Evolutionary conservation across 2,113 vertebrate species (phyloP).

Genomic region (Gymnorhina tibicen): DNA sequence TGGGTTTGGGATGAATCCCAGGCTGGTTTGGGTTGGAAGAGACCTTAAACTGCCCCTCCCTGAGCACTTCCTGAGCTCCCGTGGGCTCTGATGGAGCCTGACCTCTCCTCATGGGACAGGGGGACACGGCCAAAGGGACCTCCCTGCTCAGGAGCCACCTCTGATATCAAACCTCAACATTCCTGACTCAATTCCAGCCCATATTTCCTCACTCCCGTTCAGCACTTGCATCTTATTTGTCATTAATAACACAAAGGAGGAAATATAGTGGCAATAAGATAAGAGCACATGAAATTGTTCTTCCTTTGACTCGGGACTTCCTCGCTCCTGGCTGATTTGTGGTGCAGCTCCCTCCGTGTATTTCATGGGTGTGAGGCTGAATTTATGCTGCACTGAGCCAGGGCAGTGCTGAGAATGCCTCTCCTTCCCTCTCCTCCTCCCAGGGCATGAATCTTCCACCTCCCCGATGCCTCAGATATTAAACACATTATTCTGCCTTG

Average conservation of each 20-base stretch:
- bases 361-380: neutral
- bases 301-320: neutral
- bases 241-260: neutral
- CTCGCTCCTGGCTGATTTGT: constrained; percentile 3
- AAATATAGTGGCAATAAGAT: constrained; percentile 14
- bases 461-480: constrained; percentile 60
- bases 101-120: neutral
- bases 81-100: neutral
- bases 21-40: neutral
- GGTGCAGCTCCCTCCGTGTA: neutral
- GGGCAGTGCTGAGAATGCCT: constrained; percentile 26
- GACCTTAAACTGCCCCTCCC: neutral
- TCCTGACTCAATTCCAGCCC: neutral
- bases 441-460: constrained; percentile 55
- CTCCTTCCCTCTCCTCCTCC: neutral
- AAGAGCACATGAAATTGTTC: neutral
- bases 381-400: neutral
- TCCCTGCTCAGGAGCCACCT: neutral
- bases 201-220: neutral
- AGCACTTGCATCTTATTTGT: neutral
- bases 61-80: neutral
- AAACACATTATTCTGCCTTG: constrained; percentile 74
- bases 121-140: neutral
- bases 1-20: neutral
- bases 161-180: neutral